Base-by-base conservation (phyloP, 2,113 vertebrate genomes). In the Zosterops borbonicus region DNA sequence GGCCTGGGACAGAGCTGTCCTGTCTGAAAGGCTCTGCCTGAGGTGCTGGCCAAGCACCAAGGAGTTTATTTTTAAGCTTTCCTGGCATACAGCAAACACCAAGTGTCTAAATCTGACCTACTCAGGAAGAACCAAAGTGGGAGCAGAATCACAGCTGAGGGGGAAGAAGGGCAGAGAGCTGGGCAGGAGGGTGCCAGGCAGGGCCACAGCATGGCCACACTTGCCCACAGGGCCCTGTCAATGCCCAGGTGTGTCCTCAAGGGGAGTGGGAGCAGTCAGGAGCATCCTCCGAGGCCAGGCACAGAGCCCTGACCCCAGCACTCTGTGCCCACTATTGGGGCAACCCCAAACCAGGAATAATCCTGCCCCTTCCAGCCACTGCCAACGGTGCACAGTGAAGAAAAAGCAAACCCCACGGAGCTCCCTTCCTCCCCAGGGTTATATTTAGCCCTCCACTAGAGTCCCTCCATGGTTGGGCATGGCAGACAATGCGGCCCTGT, bases 401-500 rank as follows among this genome's bases (percentile, higher is more conserved):
- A 19, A 42, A 64, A 84, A 52, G 49, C 91, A 71, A 65, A 53
- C 27, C 75, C 93, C 82, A 73, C 42, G 1, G 35, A 49, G 42
- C 46, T 79, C 65, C 82, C 25, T 67, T 35, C 70, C 82, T 73
- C 47, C 58, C 1, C 2, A 0, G 83, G 41, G 47, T 73, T 97
- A 95, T 94, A 94, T 95, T 94, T 95, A 97, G 87, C 74, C 70
- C 80, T 53, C 91, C 39, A 64, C 35, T 14, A 35, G 60, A 33
- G 62, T 79, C 76, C 49, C 76, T 55, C 25, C 25, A 15, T 53
- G 63, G 41, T 2, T 1, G 16, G 82, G 87, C 86, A 70, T 2
- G 9, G 53, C 83, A 88, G 82, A 93, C 93, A 96, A 95, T 95
- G 89, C 3, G 1, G 89, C 85, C 96, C 95, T 39, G 78, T 95